phyloP scores from a whole-genome alignment of 1,140 invertebrate species.

The Trachymyrmex septentrionalis region DNA sequence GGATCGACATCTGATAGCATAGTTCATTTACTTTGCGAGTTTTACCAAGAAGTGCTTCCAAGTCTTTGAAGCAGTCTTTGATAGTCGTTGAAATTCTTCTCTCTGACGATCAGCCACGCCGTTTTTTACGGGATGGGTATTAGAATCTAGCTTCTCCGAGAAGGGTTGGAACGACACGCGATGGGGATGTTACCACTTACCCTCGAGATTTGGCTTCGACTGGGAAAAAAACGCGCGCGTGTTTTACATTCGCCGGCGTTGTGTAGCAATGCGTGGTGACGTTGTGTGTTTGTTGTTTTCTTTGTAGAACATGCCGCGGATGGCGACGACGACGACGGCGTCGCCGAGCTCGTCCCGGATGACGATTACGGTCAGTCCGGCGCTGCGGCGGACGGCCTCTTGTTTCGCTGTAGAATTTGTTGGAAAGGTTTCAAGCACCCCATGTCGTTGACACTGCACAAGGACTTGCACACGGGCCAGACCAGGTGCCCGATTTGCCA shows the following conservation, averaged over 20 bases:
- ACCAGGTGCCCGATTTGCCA: conserved; percentile 89
- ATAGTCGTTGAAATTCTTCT: conserved; percentile 4
- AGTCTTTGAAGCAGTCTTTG: background rate
- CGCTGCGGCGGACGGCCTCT: conserved; percentile 82
- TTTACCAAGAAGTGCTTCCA: conserved; percentile 23
- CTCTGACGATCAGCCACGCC: conserved; percentile 20
- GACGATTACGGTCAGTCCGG: conserved; percentile 79
- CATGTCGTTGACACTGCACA: conserved; percentile 91
- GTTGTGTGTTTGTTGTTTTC: conserved; percentile 81
- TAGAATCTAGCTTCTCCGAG: conserved; percentile 11
- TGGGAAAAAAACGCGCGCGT: background rate
- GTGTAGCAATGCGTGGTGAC: conserved; percentile 74
- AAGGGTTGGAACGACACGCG: background rate
- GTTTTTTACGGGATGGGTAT: conserved; percentile 26
- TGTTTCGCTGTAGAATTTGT: conserved; percentile 89
- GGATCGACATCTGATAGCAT: background rate
- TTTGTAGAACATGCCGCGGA: conserved; percentile 81
- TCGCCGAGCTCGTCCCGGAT: conserved; percentile 76
- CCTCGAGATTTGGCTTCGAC: background rate
- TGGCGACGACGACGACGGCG: conserved; percentile 57
- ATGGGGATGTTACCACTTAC: background rate
- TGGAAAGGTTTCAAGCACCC: conserved; percentile 92
- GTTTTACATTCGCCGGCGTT: conserved; percentile 43
- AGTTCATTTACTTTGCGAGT: background rate
- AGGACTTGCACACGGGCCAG: conserved; percentile 92